Base-by-base conservation (phyloP, 2,797 vertebrate species). In the Podarcis lilfordi region DNA sequence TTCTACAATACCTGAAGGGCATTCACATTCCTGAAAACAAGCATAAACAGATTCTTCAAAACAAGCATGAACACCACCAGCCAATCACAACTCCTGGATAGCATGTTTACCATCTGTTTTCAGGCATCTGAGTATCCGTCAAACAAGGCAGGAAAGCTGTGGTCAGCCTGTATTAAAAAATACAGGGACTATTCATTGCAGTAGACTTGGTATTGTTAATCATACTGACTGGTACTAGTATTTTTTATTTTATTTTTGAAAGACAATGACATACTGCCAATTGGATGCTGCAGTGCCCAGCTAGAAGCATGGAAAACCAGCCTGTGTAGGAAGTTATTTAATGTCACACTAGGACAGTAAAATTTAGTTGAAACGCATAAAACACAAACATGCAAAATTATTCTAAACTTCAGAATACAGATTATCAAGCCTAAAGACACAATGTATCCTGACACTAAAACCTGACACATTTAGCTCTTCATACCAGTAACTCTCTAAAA, bases 321-420 rank as follows among this genome's bases (percentile, higher is more conserved):
- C 50, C 13, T 55, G 55, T 61, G 19, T 45, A 80, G 21, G 32
- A 84, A 27, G 23, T 64, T 55, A 37, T 32, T 13, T 5, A 69
- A 23, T 10, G 68, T 25, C 29, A 85, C 0, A 0, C 5, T 61
- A 66, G 75, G 6, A 32, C 32, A 0, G 0, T 2, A 61, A 4
- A 21, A 4, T 1, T 29, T 35, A 72, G 50, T 59, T 5, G 71
- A 23, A 83, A 27, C 78, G 80, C 66, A 55, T 0, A 27, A 84
- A 88, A 86, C 35, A 76, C 8, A 29, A 0, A 71, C 11, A 80
- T 55, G 32, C 7, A 50, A 50, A 50, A 75, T 11, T 2, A 40
- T 17, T 29, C 7, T 23, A 29, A 72, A 29, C 80, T 87, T 74
- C n/a, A 6, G 21, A 85, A 91, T 89, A 89, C 23, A 71, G 11